Base-by-base conservation (phyloP, 2,888 invertebrate species). In the Diaperis boleti region DNA sequence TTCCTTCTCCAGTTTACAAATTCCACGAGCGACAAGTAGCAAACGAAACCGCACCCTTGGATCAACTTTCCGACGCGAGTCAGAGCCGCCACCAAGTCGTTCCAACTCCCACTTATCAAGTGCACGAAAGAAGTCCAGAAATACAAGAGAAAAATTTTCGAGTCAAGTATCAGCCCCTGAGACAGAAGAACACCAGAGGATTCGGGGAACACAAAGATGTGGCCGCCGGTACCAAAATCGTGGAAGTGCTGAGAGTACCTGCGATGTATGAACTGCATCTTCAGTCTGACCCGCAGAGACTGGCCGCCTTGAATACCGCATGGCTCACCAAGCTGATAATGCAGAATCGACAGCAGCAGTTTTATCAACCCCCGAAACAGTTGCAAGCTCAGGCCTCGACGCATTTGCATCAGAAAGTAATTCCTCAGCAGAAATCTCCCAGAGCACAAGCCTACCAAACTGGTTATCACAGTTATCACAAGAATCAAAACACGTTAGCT, bases 191-290 rank as follows among this genome's bases (percentile, higher is more conserved):
- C n/a, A 10, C 26, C n/a, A 56, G 17, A 3, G 56, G 47, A 20
- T n/a, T 45, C 1, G 35, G 22, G 14, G 52, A 52, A 20, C 14
- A 4, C 7, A 35, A 33, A 20, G 15, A 20, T 10, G 6, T 49
- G 11, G 15, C 54, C 2, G n/a, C 54, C 4, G 54, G 54, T 2
- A 56, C 65, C 1, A 60, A 50, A 33, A 65, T 72, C 10, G 59
- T 70, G 5, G 73, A 73, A 63, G 71, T 74, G 7, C 63, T 75
- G 1, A 72, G 72, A 66, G 74, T 74, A 5, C 75, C 75, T 5
- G 75, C 75, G 0, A 66, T 74, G 4, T 75, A 75, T 54, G 75
- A 75, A 49, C 67, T 75, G 13, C 75, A 74, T 56, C 54, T 74
- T 8, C 73, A 73, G 59, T 52, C 65, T 1, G 45, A 55, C 14